Conservation (phyloP, 2,888 invertebrate species). For the Cinara cedri region DNA sequence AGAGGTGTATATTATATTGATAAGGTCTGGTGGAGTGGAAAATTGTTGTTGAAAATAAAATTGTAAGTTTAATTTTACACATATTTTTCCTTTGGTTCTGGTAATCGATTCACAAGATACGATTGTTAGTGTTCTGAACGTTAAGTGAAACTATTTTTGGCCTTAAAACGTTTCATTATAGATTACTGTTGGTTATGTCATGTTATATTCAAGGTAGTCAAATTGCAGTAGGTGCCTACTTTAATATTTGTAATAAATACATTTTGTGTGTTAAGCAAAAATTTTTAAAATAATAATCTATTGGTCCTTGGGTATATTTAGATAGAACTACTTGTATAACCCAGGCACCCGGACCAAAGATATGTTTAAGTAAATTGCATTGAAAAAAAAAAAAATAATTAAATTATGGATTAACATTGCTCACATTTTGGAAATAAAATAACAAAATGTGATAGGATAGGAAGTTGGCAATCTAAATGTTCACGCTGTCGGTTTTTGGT, state of each 20-base stretch:
- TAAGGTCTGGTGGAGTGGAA: constrained; percentile 55
- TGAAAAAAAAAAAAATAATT: no score
- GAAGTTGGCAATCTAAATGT: constrained; percentile 43
- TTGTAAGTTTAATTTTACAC: constrained; percentile 31
- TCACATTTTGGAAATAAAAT: not conserved
- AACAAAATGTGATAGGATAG: constrained; percentile 3
- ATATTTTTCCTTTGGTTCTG: constrained; percentile 30
- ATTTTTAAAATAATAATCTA: constrained; percentile 33
- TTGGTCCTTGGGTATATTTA: constrained; percentile 34
- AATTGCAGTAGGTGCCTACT: constrained; percentile 30
- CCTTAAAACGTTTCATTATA: constrained; percentile 56
- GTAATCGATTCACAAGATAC: constrained; percentile 50
- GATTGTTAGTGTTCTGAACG: constrained; percentile 49
- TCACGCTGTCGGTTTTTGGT: constrained; percentile 22
- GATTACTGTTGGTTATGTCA: constrained; percentile 54
- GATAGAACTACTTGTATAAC: not conserved
- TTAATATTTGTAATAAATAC: constrained; percentile 50
- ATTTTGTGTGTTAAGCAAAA: constrained; percentile 33
- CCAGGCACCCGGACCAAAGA: not conserved
- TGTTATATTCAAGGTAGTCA: constrained; percentile 51
- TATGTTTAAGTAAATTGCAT: not conserved
- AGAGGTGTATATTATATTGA: constrained; percentile 32
- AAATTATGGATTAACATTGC: no score
- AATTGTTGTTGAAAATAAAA: constrained; percentile 48
- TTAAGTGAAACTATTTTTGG: constrained; percentile 55